Evolutionary conservation across 2,888 invertebrate species (phyloP).

Genomic region (Epiblema foenella): DNA sequence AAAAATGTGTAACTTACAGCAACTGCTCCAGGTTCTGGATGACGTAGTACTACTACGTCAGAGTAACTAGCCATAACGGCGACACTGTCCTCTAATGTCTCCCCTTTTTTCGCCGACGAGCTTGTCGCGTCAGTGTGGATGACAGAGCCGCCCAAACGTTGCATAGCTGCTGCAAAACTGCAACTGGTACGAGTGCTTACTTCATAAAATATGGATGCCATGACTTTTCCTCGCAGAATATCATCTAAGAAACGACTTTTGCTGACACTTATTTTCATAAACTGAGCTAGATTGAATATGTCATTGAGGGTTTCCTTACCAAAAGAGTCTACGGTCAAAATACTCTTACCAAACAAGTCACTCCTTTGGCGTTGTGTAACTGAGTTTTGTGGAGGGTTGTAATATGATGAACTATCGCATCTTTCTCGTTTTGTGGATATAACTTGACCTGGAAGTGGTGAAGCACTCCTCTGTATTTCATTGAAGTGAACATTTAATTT

Average conservation of each 20-base stretch:
- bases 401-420: slow-evolving; percentile 85
- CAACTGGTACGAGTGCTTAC: slow-evolving; percentile 98
- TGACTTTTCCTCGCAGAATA: slow-evolving; percentile 94
- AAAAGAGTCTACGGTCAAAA: slow-evolving; percentile 94
- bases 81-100: slow-evolving; percentile 95
- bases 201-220: slow-evolving; percentile 99
- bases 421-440: slow-evolving; percentile 71
- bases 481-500: slow-evolving; percentile 86
- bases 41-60: slow-evolving; percentile 96
- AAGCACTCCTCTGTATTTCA: slow-evolving; percentile 76
- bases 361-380: slow-evolving; percentile 77
- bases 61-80: slow-evolving; percentile 96
- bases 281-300: slow-evolving; percentile 97
- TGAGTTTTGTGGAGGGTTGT: slow-evolving; percentile 69
- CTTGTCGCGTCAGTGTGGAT: slow-evolving; percentile 95
- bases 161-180: slow-evolving; percentile 99
- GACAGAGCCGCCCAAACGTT: slow-evolving; percentile 96
- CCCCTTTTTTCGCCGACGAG: slow-evolving; percentile 98
- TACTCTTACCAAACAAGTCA: slow-evolving; percentile 88
- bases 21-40: slow-evolving; percentile 97
- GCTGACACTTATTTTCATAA: slow-evolving; percentile 91
- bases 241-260: slow-evolving; percentile 94
- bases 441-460: slow-evolving; percentile 79
- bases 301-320: slow-evolving; percentile 95
- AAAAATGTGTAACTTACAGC: slow-evolving; percentile 85